These are phyloP conservation scores for Megaceryle alcyon DNA, from an alignment of 2,797 vertebrate genomes.

Conservation along the genomic window DNA sequence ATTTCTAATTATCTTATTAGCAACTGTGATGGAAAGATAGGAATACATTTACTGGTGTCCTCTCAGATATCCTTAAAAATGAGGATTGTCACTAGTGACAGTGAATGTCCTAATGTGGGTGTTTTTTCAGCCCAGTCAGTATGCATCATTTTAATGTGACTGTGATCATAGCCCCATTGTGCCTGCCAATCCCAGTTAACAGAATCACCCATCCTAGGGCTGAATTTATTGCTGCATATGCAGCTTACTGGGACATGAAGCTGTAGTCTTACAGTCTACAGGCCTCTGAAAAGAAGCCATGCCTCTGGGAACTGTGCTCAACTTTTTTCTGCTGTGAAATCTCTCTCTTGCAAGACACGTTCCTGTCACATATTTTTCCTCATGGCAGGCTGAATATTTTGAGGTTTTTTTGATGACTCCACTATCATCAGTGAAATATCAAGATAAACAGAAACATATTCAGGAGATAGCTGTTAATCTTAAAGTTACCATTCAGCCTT, in stretches of 20 bases:
- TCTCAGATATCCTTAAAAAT: conserved; percentile 34
- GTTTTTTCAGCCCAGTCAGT: conserved; percentile 55
- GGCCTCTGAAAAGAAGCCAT: not conserved
- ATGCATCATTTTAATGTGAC: conserved; percentile 30
- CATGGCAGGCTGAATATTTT: not conserved
- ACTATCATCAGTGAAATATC: not conserved
- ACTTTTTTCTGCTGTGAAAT: conserved; percentile 42
- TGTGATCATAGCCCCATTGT: not conserved
- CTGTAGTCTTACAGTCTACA: not conserved
- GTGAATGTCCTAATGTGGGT: not conserved
- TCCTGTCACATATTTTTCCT: conserved; percentile 21
- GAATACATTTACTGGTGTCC: conserved; percentile 35
- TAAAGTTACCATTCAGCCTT: not conserved
- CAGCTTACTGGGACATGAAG: conserved; percentile 1
- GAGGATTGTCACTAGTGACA: not conserved
- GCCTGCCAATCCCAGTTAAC: conserved; percentile 26
- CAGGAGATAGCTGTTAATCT: not conserved
- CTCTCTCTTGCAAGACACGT: not conserved
- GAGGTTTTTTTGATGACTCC: not conserved
- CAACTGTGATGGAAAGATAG: conserved; percentile 35
- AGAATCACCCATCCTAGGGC: conserved; percentile 11
- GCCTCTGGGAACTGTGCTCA: not conserved
- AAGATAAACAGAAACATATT: conserved; percentile 28
- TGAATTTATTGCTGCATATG: conserved; percentile 29
- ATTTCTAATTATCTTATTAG: conserved; percentile 51